Evolutionary conservation across 2,888 invertebrate genomes (phyloP), one percentile per base, ranked within the genome.

Genomic region (Desoria tigrina): DNA sequence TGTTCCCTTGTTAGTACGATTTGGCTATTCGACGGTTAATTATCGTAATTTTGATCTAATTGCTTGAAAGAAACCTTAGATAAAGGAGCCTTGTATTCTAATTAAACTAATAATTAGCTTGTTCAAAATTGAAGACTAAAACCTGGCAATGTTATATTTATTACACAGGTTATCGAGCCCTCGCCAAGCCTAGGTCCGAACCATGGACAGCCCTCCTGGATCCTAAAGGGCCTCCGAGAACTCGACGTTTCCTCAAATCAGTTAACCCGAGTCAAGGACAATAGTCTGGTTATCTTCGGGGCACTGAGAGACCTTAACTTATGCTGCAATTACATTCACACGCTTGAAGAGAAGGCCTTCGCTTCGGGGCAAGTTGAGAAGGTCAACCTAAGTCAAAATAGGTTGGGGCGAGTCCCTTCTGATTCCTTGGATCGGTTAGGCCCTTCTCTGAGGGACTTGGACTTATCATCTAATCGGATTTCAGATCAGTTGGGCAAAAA

Each of bases 321-420:
- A 54, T 72, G 70, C 64, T 71, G 71, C 61, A 74, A 74, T 65
- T 74, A 72, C 63, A 72, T 74, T 56, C 74, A 74, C 54, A 74
- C 74, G 18, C 42, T 74, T 37, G 74, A 74, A 66, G 70, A 70
- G 26, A 63, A 65, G 51, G 72, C 74, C 49, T 72, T 74, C 37
- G 62, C 59, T 23, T 54, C 64, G 9, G 42, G 59, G 28, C 26
- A 37, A 11, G 9, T 21, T 2, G 63, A 66, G 61, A 69, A 63
- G 61, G 63, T 74, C 27, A 72, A 74, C 56, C 63, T 74, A 56
- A 70, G 71, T 58, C 70, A 71, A 63, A 74, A 74, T 71, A 68
- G 72, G 58, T 63, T 74, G 62, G 67, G 70, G 14, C 50, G 67
- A 37, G 66, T 74, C 37, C 74, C 74, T 57, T 65, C 74, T 26